Percentiles rank a stretch among this genome's conserved stretches.
These are phyloP conservation scores for Serrognathus titanus DNA, from an alignment of 2,888 invertebrate species.

Conservation along the genomic window DNA sequence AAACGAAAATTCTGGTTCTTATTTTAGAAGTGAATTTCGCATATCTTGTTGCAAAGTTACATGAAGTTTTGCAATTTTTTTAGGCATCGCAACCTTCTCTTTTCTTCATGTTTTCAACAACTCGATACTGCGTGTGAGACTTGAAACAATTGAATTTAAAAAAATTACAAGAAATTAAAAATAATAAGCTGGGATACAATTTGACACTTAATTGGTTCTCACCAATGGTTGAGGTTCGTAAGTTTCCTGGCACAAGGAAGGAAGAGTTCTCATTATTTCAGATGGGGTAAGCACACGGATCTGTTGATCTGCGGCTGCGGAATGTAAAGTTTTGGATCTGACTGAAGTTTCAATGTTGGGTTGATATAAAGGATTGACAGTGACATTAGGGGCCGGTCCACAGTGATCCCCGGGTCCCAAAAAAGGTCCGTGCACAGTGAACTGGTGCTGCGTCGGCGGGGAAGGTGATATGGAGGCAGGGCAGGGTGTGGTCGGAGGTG, in stretches of 20 bases:
- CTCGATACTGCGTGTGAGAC: constrained; percentile 10
- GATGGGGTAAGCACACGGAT: constrained; percentile 85
- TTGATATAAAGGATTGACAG: constrained; percentile 59
- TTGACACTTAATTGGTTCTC: constrained; percentile 31
- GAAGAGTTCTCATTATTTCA: constrained; percentile 88
- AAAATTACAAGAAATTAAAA: constrained; percentile 14
- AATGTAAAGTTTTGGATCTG: constrained; percentile 19
- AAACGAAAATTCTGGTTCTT: too few species aligned
- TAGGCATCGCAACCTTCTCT: too few species aligned
- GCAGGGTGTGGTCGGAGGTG: constrained; percentile 18
- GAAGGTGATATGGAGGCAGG: constrained; percentile 32
- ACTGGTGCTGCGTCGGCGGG: constrained; percentile 46
- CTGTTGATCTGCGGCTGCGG: constrained; percentile 66
- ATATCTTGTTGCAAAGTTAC: too few species aligned
- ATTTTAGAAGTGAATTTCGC: too few species aligned
- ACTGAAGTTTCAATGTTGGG: constrained; percentile 21
- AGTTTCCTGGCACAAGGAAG: constrained; percentile 74
- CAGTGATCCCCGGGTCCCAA: constrained; percentile 51
- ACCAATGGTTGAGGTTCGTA: constrained; percentile 59
- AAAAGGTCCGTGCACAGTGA: constrained; percentile 49
- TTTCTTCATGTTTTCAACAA: constrained; percentile 13
- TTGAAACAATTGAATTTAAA: constrained; percentile 23
- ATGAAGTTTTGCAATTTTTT: too few species aligned
- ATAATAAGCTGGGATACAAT: constrained; percentile 5
- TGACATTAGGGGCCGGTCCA: constrained; percentile 67